Conservation (phyloP, 2,888 invertebrate species). For the Sussaba pulchella region DNA sequence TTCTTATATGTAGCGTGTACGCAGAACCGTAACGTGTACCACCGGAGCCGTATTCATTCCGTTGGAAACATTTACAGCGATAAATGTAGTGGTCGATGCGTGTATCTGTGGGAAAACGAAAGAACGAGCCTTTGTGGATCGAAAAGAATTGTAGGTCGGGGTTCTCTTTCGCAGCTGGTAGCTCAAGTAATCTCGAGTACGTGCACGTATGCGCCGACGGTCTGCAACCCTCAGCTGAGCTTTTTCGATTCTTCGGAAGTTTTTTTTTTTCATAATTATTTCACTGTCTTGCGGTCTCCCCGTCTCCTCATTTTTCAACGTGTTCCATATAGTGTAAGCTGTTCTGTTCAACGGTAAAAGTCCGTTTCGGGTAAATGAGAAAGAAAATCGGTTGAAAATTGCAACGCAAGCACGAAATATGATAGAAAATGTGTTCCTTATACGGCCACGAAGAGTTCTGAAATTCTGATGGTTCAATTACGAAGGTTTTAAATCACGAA, state of each 20-base stretch:
- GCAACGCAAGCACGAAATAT: not conserved
- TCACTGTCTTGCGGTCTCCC: not conserved
- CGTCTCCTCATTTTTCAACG: not conserved
- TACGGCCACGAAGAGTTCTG: too few species aligned
- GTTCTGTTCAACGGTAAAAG: not conserved
- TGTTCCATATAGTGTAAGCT: not conserved
- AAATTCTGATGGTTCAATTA: too few species aligned
- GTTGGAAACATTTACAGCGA: not conserved
- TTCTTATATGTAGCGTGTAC: not conserved
- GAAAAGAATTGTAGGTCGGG: constrained; percentile 14
- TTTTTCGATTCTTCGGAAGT: not conserved
- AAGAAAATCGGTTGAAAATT: not conserved
- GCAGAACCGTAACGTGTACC: constrained; percentile 14
- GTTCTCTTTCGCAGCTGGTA: constrained; percentile 2
- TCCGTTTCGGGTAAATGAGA: not conserved
- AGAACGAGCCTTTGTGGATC: constrained; percentile 12
- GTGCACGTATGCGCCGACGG: constrained; percentile 28
- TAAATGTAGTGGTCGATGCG: not conserved
- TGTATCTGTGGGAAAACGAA: not conserved
- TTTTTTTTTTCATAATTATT: constrained; percentile 46
- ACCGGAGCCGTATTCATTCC: constrained; percentile 1
- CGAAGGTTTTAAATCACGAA: not conserved
- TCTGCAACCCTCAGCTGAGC: constrained; percentile 33
- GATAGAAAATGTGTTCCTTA: not conserved
- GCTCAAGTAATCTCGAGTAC: constrained; percentile 39